Evolutionary conservation across 2,888 invertebrate species (phyloP).

Genomic region (Sepiola atlantica): DNA sequence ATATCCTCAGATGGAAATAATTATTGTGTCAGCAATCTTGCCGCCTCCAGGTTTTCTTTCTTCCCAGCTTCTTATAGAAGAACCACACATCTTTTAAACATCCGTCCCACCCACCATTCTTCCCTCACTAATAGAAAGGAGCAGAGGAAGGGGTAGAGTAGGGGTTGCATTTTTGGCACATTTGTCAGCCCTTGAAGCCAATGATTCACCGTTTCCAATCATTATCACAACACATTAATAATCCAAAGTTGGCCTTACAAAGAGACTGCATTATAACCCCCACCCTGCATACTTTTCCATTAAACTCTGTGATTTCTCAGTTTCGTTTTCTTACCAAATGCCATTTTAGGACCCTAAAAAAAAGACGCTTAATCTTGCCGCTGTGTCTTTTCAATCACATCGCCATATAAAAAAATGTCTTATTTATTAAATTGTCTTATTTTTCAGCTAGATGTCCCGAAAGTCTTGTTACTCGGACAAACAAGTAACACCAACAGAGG

Average conservation of each 20-base stretch:
- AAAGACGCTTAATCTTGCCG: too few relatives aligned
- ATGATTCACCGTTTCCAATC: not conserved
- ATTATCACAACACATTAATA: slow-evolving; percentile 32
- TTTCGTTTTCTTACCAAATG: too few relatives aligned
- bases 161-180: not conserved
- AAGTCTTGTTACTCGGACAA: too few relatives aligned
- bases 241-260: not conserved
- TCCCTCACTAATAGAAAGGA: not conserved
- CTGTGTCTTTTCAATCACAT: too few relatives aligned
- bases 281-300: not conserved
- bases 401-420: too few relatives aligned
- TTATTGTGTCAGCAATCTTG: slow-evolving; percentile 19
- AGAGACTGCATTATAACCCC: not conserved
- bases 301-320: too few relatives aligned
- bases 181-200: not conserved
- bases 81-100: not conserved
- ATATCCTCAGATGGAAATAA: not conserved
- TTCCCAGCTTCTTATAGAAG: not conserved
- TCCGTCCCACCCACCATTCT: not conserved
- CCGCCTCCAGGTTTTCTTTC: slow-evolving; percentile 7
- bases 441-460: too few relatives aligned
- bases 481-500: too few relatives aligned
- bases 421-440: too few relatives aligned
- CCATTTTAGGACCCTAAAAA: too few relatives aligned
- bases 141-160: not conserved